Base-by-base conservation (phyloP, 2,797 vertebrate genomes). In the Tokudaia muenninki region DNA sequence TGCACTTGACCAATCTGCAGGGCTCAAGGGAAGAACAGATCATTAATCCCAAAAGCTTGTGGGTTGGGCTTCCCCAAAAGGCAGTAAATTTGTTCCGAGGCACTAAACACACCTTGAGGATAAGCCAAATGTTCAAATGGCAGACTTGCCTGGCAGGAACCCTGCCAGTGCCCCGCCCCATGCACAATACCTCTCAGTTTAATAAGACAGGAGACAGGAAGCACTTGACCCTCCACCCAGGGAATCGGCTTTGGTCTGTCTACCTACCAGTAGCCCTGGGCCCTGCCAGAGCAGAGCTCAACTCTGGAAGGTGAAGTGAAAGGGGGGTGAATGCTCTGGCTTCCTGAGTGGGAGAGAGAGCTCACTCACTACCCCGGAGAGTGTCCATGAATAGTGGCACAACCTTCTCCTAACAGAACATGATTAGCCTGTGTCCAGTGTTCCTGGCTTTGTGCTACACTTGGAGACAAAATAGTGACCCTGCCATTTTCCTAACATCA, bases 61-160 rank as follows among this genome's bases (percentile, higher is more conserved):
- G 93, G 94, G 93, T 94, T 97, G 95, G 96, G 87, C 94, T 95
- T 97, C 94, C 95, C 95, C 97, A 96, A 24, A 19, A 75, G 95
- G 94, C 93, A 93, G 34, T 94, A 95, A 97, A 84, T 97, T 97
- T n/a, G 79, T 94, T 96, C 90, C 37, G 44, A 96, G 67, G 22
- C 67, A 55, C 65, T 22, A 57, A 87, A 29, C 95, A 97, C 92
- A 92, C 94, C 89, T 95, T 96, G 80, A 11, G 96, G 86, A 92
- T 97, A 97, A 97, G 96, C 92, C 19, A 26, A 96, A 74, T 3
- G 74, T 93, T 81, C 92, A 91, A 95, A 90, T 96, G 87, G 94
- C 96, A 97, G 83, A 31, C 87, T 95, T 81, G 37, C 79, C 94
- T 79, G 81, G 88, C 67, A 21, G 26, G 41, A 50, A 41, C 47